Conservation (phyloP, 1,140 invertebrate genomes). For the Gryllus bimaculatus region DNA sequence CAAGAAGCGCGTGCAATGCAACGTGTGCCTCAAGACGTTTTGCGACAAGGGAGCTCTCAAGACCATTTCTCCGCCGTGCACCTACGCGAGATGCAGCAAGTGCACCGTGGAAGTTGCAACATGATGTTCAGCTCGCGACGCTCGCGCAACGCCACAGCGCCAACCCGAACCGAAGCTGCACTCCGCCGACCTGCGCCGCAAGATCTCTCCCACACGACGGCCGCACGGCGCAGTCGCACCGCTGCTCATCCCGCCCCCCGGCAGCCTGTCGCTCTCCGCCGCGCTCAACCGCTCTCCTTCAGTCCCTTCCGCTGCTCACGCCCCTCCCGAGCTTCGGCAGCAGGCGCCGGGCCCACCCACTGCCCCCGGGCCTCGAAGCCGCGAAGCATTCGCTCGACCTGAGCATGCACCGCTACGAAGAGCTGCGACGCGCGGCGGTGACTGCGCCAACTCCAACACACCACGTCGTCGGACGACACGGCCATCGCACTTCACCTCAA, state of each 20-base stretch:
- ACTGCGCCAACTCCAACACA: conserved; percentile 25
- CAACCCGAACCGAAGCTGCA: conserved; percentile 97
- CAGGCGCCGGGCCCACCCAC: conserved; percentile 38
- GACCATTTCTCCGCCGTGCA: conserved; percentile 98
- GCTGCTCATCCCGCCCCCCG: conserved; percentile 60
- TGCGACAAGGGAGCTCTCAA: conserved; percentile 99
- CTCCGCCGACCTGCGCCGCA: conserved; percentile 81
- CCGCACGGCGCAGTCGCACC: conserved; percentile 74
- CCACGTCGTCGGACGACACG: conserved; percentile 35
- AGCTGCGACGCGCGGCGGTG: conserved; percentile 28
- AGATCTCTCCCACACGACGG: conserved; percentile 90
- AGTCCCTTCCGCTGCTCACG: conserved; percentile 62
- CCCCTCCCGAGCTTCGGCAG: conserved; percentile 60
- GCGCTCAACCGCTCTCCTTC: conserved; percentile 56
- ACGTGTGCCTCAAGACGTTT: conserved; percentile 97
- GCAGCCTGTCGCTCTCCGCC: conserved; percentile 44
- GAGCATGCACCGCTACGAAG: conserved; percentile 39
- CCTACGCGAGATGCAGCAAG: conserved; percentile 96
- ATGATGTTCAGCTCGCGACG: conserved; percentile 98
- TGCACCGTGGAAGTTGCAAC: conserved; percentile 96
- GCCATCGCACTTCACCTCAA: conserved; percentile 25
- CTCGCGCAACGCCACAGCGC: conserved; percentile 94
- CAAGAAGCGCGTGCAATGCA: conserved; percentile 95
- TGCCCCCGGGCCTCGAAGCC: conserved; percentile 26
- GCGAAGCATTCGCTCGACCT: conserved; percentile 57